Evolutionary conservation across 2,113 vertebrate species (phyloP).

Genomic region (Jaculus jaculus): DNA sequence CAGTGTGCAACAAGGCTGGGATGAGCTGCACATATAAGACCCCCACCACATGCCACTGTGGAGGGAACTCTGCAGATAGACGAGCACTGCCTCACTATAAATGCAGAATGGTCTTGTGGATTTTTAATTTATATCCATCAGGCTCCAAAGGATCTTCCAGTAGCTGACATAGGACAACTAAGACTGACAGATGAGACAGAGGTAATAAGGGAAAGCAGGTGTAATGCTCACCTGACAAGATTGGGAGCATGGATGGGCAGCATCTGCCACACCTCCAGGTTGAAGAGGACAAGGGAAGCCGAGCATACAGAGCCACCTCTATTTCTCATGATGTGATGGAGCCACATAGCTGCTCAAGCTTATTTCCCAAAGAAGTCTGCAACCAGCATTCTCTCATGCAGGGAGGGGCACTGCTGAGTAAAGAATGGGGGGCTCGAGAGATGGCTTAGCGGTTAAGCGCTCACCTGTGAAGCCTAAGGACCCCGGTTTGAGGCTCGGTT

Average conservation of each 20-base stretch:
- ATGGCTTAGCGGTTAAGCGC: too few relatives aligned
- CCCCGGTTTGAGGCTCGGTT: too few relatives aligned
- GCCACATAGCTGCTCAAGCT: not conserved
- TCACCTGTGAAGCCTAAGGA: too few relatives aligned
- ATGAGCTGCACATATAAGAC: rapidly evolving
- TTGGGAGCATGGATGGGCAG: too few relatives aligned
- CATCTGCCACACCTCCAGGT: too few relatives aligned
- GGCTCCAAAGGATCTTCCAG: not conserved
- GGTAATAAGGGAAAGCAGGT: rapidly evolving
- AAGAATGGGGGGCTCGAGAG: too few relatives aligned
- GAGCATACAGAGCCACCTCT: too few relatives aligned
- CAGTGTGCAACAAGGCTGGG: rapidly evolving
- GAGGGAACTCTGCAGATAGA: not conserved
- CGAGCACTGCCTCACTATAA: not conserved
- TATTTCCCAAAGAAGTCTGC: not conserved
- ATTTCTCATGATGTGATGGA: too few relatives aligned
- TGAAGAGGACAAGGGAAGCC: too few relatives aligned
- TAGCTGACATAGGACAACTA: not conserved
- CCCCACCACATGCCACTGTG: rapidly evolving
- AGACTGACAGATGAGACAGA: not conserved
- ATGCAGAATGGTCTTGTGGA: not conserved
- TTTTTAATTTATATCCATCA: not conserved
- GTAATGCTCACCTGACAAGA: not conserved
- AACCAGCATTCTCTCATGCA: not conserved
- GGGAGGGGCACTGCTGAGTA: not conserved